These are phyloP conservation scores for Phenganax marumi DNA, from an alignment of 92 coral and sea anemone species.

Conservation along the genomic window DNA sequence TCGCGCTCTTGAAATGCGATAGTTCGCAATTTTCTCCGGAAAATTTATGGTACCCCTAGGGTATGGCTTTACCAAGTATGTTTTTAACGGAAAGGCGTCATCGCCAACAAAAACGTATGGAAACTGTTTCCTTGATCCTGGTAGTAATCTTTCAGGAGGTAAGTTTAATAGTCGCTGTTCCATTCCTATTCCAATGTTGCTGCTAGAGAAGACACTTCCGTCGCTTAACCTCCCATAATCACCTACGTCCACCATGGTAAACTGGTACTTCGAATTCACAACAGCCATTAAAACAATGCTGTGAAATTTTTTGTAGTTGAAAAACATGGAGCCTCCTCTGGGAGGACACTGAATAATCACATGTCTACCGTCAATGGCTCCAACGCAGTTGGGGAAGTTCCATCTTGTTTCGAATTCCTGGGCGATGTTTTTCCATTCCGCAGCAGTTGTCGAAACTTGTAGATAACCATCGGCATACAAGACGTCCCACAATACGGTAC, in stretches of 20 bases:
- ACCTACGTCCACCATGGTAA: constrained; percentile 18
- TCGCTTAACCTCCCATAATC: constrained; percentile 1
- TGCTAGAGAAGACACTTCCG: constrained; percentile 6
- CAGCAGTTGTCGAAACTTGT: not conserved
- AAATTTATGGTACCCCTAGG: not conserved
- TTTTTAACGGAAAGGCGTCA: not conserved
- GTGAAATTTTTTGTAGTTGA: constrained; percentile 15
- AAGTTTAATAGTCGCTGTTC: not conserved
- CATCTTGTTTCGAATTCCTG: not conserved
- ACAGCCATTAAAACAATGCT: constrained; percentile 9
- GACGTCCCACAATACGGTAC: not conserved
- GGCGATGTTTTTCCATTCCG: not conserved
- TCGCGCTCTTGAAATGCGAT: constrained; percentile 18
- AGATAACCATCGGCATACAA: not conserved
- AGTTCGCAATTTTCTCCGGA: not conserved
- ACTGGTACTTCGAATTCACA: not conserved
- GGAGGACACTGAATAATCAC: not conserved
- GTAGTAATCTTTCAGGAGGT: not conserved
- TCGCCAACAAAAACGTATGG: constrained; percentile 1
- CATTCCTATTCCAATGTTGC: constrained; percentile 1
- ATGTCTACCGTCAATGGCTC: constrained; percentile 4
- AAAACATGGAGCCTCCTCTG: not conserved
- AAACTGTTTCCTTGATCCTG: not conserved
- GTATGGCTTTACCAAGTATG: not conserved
- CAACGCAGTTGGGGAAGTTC: constrained; percentile 23